Conservation (phyloP, 2,113 vertebrate genomes). For the Camelus dromedarius region DNA sequence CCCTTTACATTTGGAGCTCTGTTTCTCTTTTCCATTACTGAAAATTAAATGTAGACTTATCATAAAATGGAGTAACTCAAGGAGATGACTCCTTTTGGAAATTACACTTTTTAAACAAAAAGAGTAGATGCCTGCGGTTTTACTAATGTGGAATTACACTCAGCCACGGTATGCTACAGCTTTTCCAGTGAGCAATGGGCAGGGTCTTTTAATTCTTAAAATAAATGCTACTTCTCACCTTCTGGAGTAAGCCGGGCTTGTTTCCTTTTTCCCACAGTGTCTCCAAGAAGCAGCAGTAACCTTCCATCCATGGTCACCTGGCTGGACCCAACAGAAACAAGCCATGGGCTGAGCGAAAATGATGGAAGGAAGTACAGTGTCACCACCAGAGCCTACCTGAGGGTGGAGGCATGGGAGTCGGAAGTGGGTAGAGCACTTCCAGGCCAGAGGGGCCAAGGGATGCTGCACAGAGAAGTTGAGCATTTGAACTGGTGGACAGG, state of each 20-base stretch:
- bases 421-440: not conserved
- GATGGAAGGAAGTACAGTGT: not conserved
- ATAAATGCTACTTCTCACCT: not conserved
- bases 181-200: not conserved
- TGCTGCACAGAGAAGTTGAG: not conserved
- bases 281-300: not conserved
- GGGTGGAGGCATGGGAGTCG: too few relatives aligned
- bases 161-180: not conserved
- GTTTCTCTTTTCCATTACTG: constrained; percentile 5
- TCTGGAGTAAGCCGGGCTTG: not conserved
- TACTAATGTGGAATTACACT: not conserved
- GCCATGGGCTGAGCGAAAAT: not conserved
- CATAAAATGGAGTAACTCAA: not conserved
- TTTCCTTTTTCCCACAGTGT: too few relatives aligned
- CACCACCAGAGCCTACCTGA: not conserved
- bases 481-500: not conserved
- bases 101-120: not conserved
- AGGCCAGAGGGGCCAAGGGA: not conserved
- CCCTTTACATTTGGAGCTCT: not conserved
- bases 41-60: constrained; percentile 30
- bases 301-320: not conserved
- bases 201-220: not conserved
- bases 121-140: not conserved
- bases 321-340: not conserved
- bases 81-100: not conserved